These are phyloP conservation scores for Lichenostomus cassidix DNA, from an alignment of 2,113 vertebrate species.

Conservation along the genomic window DNA sequence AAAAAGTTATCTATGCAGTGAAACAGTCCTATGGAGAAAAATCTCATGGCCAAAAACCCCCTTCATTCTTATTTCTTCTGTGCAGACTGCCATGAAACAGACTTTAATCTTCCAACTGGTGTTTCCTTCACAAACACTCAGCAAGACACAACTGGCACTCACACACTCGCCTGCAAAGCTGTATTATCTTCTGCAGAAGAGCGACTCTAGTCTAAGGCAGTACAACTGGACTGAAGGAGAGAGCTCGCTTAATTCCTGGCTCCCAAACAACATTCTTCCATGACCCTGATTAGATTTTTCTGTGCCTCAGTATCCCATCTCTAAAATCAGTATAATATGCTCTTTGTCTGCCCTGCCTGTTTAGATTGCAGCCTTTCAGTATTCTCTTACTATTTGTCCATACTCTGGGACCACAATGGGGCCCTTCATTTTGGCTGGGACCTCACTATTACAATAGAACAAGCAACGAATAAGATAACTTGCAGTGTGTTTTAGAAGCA, in stretches of 20 bases:
- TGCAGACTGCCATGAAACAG: background rate
- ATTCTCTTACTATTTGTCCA: conserved; percentile 45
- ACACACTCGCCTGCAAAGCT: background rate
- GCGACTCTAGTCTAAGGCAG: background rate
- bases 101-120: conserved; percentile 17
- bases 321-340: conserved; percentile 56
- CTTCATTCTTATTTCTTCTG: background rate
- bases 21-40: background rate
- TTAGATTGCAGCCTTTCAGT: conserved; percentile 48
- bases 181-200: conserved; percentile 20
- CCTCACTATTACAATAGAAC: background rate
- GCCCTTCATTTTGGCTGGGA: conserved; percentile 40
- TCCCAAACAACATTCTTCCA: conserved; percentile 32
- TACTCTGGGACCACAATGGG: conserved; percentile 16
- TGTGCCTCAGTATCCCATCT: conserved; percentile 62
- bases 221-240: background rate
- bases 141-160: conserved; percentile 37
- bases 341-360: conserved; percentile 50
- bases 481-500: background rate
- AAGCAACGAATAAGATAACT: background rate
- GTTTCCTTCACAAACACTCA: conserved; percentile 26
- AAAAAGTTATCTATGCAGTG: background rate
- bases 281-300: conserved; percentile 44
- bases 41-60: background rate
- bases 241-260: conserved; percentile 23